Percentiles rank a stretch among this genome's conserved stretches.
Evolutionary conservation across 2,113 vertebrate species (phyloP).

Genomic region (Saguinus midas): DNA sequence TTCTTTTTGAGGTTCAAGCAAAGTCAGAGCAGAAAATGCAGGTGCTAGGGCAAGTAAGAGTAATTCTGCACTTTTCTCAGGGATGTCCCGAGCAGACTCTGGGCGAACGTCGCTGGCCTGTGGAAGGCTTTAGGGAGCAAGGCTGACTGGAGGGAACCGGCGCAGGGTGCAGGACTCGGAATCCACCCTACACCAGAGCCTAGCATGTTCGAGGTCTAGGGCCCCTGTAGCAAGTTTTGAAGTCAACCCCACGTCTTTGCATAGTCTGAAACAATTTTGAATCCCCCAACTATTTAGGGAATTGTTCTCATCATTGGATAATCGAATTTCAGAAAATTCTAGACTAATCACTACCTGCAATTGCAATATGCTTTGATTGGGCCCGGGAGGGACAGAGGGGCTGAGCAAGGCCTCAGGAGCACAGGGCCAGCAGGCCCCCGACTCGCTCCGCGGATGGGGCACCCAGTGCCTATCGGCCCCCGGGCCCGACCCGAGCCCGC

Average conservation of each 20-base stretch:
- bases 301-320: not conserved
- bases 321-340: not conserved
- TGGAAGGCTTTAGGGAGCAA: not conserved
- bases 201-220: not conserved
- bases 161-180: too few relatives aligned
- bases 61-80: rapidly evolving
- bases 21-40: not conserved
- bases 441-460: too few relatives aligned
- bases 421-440: too few relatives aligned
- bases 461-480: not conserved
- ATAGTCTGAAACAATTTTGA: not conserved
- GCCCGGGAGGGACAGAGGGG: not conserved
- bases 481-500: constrained; percentile 36
- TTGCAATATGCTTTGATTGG: not conserved
- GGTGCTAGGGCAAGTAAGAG: not conserved
- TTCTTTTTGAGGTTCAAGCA: not conserved
- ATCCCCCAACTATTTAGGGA: not conserved
- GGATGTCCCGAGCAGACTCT: not conserved
- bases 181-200: not conserved
- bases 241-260: not conserved
- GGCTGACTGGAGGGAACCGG: not conserved
- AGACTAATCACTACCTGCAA: not conserved
- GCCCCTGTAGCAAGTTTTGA: not conserved
- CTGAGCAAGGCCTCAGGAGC: too few relatives aligned
- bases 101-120: rapidly evolving